A percentile compares a stretch with the other conserved stretches of the same genome.
phyloP scores from a whole-genome alignment of 2,888 invertebrate genomes.

The Leucophenga montana region DNA sequence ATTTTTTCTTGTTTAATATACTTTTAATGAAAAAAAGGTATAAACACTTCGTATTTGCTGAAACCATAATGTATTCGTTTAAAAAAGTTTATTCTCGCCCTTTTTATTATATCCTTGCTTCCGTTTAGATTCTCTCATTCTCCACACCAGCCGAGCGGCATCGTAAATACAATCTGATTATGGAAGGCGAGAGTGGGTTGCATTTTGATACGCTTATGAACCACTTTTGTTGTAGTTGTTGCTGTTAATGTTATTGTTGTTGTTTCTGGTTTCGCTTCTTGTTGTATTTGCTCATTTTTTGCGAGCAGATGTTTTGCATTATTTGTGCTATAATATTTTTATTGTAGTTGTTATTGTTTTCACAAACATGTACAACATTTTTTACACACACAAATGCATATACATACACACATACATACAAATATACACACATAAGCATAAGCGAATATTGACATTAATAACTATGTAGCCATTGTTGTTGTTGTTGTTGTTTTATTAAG shows the following conservation, averaged over 20 bases:
- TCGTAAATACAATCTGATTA: conserved; percentile 31
- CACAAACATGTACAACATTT: conserved; percentile 32
- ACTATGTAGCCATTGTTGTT: conserved; percentile 39
- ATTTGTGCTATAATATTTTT: conserved; percentile 31
- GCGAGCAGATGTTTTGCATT: conserved; percentile 39
- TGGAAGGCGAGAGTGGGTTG: conserved; percentile 51
- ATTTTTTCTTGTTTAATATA: too few relatives aligned
- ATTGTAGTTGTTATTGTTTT: conserved; percentile 45
- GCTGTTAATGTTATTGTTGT: too few relatives aligned
- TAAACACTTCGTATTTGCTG: too few relatives aligned
- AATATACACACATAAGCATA: conserved; percentile 13
- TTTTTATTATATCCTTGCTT: conserved; percentile 38
- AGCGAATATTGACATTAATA: conserved; percentile 47
- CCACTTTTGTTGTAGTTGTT: conserved; percentile 38
- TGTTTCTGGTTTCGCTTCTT: too few relatives aligned
- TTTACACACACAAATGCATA: conserved; percentile 9
- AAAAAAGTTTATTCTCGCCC: conserved; percentile 17
- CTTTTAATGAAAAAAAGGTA: too few relatives aligned
- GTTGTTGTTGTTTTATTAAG: conserved; percentile 24
- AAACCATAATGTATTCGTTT: neutral
- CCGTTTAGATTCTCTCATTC: conserved; percentile 4
- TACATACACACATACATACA: neutral
- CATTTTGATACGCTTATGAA: conserved; percentile 58
- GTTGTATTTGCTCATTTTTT: conserved; percentile 51
- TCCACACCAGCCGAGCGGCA: conserved; percentile 39